Base-by-base conservation (phyloP, 1,140 invertebrate genomes). In the Caenorhabditis remanei region DNA sequence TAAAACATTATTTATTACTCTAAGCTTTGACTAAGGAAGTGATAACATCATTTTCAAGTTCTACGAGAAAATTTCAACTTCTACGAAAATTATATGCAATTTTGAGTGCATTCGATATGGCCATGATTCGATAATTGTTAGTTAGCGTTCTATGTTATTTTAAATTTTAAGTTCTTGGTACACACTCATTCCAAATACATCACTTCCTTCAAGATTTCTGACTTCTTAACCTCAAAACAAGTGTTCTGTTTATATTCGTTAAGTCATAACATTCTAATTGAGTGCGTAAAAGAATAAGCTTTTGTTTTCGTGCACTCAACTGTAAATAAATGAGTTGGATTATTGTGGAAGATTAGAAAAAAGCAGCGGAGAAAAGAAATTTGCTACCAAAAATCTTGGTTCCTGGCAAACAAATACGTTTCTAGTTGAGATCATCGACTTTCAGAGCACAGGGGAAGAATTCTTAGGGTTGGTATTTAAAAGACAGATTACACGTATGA, bases 281-380 rank as follows among this genome's bases (percentile, higher is more conserved):
- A 79, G 71, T 50, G 71, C 13, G 71, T 50, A 75, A 79, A 79
- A 79, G 14, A 79, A 79, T 50, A 50, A 79, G 71, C 21, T 79
- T 46, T 50, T 79, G 71, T 79, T 79, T 79, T 79, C 41, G 71
- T 79, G 46, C 46, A 79, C 71, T 79, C 71, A 79, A 79, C 46
- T 50, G 71, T 79, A 79, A 79, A 79, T 79, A 50, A 79, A 50
- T 79, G 46, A 79, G 71, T 79, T 71, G 71, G 71, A 79, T 79
- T 79, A 50, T 79, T 50, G 46, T 43, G 46, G 46, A 79, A 79
- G 71, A 79, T 79, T 79, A 79, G 71, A 13, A 79, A 79, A 65
- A n/a, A 58, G 56, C 13, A 53, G 50, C 11, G 16, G 50, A 53
- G 16, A 53, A 9, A 53, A 58, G 21, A 63, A 40, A 13, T 63